These are phyloP conservation scores for Acipenser transmontanus DNA, from an alignment of 2,797 vertebrate species.

Conservation along the genomic window DNA sequence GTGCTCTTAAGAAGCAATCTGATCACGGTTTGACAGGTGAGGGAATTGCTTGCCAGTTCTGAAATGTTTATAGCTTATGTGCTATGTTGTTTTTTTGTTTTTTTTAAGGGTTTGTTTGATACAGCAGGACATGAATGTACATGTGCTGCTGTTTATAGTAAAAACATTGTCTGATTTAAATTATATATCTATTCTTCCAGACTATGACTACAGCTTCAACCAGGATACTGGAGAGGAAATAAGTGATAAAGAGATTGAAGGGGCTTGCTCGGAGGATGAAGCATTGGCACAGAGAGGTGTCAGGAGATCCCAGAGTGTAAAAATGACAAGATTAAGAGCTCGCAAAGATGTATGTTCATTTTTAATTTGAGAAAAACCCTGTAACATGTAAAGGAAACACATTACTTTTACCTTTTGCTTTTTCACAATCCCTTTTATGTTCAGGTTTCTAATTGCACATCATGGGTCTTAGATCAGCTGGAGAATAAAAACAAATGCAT, in stretches of 20 bases:
- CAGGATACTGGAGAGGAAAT: constrained; percentile 64
- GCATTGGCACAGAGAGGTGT: constrained; percentile 76
- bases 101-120: background rate
- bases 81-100: background rate
- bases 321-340: constrained; percentile 73
- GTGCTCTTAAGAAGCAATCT: too few species aligned
- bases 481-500: too few species aligned
- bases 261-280: constrained; percentile 83
- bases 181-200: constrained; percentile 26
- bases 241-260: constrained; percentile 74
- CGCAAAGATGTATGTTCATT: constrained; percentile 76
- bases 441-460: background rate
- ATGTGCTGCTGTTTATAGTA: background rate
- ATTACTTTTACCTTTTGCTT: background rate
- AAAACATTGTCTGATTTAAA: constrained; percentile 7
- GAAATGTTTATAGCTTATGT: background rate
- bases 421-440: constrained; percentile 3
- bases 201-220: constrained; percentile 57
- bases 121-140: too few species aligned
- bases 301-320: constrained; percentile 86
- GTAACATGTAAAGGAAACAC: background rate
- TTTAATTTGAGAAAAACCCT: background rate
- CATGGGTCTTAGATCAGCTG: too few species aligned
- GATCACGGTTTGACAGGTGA: background rate
- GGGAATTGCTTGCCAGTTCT: constrained; percentile 7